Conservation (phyloP, 2,888 invertebrate species). For the Microdon myrmicae region DNA sequence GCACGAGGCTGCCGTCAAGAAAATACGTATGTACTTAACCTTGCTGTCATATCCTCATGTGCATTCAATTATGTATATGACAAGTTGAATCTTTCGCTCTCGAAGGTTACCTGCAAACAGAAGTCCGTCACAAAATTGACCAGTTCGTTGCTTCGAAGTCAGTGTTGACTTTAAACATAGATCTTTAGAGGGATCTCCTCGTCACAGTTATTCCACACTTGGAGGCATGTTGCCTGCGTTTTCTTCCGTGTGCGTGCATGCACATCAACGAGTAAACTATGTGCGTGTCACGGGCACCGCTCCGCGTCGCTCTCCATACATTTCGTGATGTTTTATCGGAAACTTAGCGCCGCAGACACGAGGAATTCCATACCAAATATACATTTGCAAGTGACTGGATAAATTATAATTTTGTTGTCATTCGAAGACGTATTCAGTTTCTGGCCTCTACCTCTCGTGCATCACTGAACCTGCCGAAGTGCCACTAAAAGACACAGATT, state of each 20-base stretch:
- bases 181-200: background rate
- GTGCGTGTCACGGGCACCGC: conserved; percentile 40
- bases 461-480: background rate
- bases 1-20: too few species aligned
- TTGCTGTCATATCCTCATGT: too few species aligned
- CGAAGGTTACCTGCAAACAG: too few species aligned
- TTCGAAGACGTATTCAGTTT: conserved; percentile 27
- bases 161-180: too few species aligned
- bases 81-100: too few species aligned
- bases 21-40: too few species aligned
- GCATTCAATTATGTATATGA: too few species aligned
- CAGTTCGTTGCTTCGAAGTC: too few species aligned
- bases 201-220: too few species aligned
- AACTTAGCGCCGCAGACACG: conserved; percentile 43
- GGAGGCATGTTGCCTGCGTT: too few species aligned
- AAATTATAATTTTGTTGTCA: conserved; percentile 42
- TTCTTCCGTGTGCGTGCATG: conserved; percentile 27
- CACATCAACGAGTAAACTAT: conserved; percentile 26
- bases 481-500: background rate
- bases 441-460: too few species aligned
- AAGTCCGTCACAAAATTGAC: too few species aligned
- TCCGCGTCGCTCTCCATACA: conserved; percentile 25
- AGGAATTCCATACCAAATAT: conserved; percentile 24
- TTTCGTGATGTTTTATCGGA: conserved; percentile 39
- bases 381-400: conserved; percentile 21